Evolutionary conservation across 2,797 vertebrate genomes (phyloP).

Genomic region (Trematomus bernacchii): DNA sequence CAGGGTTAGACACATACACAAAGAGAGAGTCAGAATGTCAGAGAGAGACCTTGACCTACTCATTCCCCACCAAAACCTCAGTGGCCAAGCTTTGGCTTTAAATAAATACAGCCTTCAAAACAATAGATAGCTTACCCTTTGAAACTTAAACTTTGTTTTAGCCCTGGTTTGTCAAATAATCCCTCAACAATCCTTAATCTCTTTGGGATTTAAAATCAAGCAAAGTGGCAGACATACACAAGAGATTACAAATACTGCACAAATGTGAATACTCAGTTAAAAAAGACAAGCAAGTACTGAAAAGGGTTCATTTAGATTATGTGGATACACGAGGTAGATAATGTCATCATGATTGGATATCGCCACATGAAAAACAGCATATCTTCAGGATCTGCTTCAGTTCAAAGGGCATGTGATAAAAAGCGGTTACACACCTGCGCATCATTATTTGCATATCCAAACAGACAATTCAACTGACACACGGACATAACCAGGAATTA

Average conservation of each 20-base stretch:
- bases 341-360: background rate
- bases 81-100: slow-evolving; percentile 63
- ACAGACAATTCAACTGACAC: slow-evolving; percentile 13
- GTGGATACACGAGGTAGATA: background rate
- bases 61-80: slow-evolving; percentile 61
- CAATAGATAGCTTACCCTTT: slow-evolving; percentile 62
- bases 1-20: slow-evolving; percentile 40
- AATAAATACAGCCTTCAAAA: slow-evolving; percentile 74
- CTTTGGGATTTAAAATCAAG: slow-evolving; percentile 61
- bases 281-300: slow-evolving; percentile 15
- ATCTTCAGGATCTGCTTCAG: background rate
- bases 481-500: background rate
- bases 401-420: background rate
- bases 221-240: slow-evolving; percentile 62
- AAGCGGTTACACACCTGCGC: background rate
- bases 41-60: slow-evolving; percentile 75
- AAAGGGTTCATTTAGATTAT: background rate
- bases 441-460: slow-evolving; percentile 24
- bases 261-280: slow-evolving; percentile 21
- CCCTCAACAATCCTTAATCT: slow-evolving; percentile 74
- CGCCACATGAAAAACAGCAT: background rate
- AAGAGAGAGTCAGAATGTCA: slow-evolving; percentile 32
- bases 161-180: slow-evolving; percentile 69
- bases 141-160: slow-evolving; percentile 74
- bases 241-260: slow-evolving; percentile 34